Conservation (phyloP, 2,888 invertebrate species). For the Alloplasta piceator region DNA sequence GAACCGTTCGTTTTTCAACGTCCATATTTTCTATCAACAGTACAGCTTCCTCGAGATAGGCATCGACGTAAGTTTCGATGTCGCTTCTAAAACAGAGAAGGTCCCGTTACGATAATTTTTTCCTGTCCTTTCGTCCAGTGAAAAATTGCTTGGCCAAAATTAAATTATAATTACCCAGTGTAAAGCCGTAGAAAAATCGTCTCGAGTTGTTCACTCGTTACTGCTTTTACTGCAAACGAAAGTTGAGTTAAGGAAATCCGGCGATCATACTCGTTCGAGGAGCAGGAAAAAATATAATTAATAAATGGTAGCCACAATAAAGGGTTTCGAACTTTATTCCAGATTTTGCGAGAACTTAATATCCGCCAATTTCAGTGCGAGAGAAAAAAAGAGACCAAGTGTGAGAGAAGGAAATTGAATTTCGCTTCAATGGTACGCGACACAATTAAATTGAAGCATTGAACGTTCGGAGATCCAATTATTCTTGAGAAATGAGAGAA, state of each 20-base stretch:
- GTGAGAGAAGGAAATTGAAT: too few relatives aligned
- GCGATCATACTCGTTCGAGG: neutral
- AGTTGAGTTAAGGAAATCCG: constrained; percentile 3
- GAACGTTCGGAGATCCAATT: too few relatives aligned
- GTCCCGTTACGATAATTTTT: neutral
- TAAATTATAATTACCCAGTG: constrained; percentile 63
- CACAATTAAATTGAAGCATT: too few relatives aligned
- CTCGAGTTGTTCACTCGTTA: constrained; percentile 28
- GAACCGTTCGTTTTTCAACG: constrained; percentile 73
- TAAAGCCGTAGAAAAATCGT: constrained; percentile 69
- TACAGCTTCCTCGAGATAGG: constrained; percentile 47
- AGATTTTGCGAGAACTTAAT: neutral
- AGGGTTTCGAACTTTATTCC: neutral
- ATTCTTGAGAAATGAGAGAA: too few relatives aligned
- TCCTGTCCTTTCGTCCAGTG: neutral
- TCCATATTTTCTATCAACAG: constrained; percentile 61
- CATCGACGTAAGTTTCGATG: constrained; percentile 61
- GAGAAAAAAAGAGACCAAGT: too few relatives aligned
- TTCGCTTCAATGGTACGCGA: too few relatives aligned
- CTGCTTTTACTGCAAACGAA: constrained; percentile 41
- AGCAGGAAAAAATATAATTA: constrained; percentile 5
- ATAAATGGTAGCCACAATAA: neutral
- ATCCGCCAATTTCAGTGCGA: neutral
- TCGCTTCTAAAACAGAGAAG: constrained; percentile 40
- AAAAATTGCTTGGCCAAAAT: constrained; percentile 5